Evolutionary conservation across 2,113 vertebrate species (phyloP), one percentile per base, ranked within the genome.

Genomic region (Herpetotheres cachinnans): DNA sequence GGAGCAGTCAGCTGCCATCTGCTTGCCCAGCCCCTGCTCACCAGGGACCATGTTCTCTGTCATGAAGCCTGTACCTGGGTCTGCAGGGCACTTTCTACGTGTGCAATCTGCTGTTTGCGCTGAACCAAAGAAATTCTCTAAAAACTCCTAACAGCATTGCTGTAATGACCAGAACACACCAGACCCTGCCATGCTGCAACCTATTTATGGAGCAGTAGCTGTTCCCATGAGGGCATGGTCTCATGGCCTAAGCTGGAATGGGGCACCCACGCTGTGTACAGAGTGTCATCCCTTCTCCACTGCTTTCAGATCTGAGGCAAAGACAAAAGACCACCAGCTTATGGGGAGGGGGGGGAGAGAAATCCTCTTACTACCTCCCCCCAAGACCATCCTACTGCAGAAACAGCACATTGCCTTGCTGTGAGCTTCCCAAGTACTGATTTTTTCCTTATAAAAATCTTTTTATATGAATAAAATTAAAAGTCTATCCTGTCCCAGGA

Each of bases 21-120:
- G 66, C 50, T 66, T 3, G 1, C 46, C 61, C 59, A 72, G 44
- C 1, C 14, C 19, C 40, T 38, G 38, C 66, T 93, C 26, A 38
- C 32, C 52, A 27, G 38, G 46, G 30, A 24, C 29, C 0, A 0
- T 1, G 2, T 38, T 24, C 10, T 47, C 46, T 49, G n/a, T 18
- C 20, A 4, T 40, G 42, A 47, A 70, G 73, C 59, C 26, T 21
- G 13, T 52, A 62, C n/a, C 52, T 29, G 46, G 40, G 26, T 50
- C 46, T 88, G 62, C 83, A 65, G 72, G 54, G 62, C 61, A 59
- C 34, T 26, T 65, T 46, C 82, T 87, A 25, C 0, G 1, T 83
- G 91, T 95, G 81, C 0, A 3, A 78, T 76, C 93, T 67, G 89
- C 70, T 73, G n/a, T 49, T 85, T 46, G 30, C n/a, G 56, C 61